These are phyloP conservation scores for cat (Felis catus) DNA, from an alignment of 2,113 vertebrate species.

Conservation along the genomic window F.catus_Fca126_mat1.0 CM031424.1:43316501-43317000, in stretches of 20 bases:
- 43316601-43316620: background rate
- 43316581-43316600: background rate
- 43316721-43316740: background rate
- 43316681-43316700: background rate
- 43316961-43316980: background rate
- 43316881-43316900: background rate
- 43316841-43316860: background rate
- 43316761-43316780: background rate
- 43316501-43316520: background rate
- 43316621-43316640: background rate
- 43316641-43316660: background rate
- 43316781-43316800: background rate
- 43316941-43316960: background rate
- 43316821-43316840: background rate
- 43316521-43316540: background rate
- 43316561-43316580: background rate
- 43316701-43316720: background rate
- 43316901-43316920: background rate
- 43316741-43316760: rapidly evolving
- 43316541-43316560: background rate
- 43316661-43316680: background rate
- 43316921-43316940: rapidly evolving
- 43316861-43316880: background rate
- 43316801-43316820: background rate
- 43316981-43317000: background rate